Base-by-base conservation (phyloP, 2,888 invertebrate species). In the Ganaspis brasiliensis region DNA sequence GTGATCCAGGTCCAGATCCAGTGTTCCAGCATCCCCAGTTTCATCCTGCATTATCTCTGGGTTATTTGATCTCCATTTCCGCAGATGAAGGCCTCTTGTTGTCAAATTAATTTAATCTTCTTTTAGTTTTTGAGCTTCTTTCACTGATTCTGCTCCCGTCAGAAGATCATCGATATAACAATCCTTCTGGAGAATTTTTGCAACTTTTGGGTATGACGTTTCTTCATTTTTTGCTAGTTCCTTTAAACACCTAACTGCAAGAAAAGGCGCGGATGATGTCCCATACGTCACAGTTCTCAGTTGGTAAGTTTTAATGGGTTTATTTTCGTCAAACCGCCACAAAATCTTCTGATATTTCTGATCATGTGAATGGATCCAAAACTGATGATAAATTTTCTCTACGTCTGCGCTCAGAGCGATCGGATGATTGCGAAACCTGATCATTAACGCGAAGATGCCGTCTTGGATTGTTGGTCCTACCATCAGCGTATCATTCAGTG, bases 341-440 rank as follows among this genome's bases (percentile, higher is more conserved):
- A 88, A 12, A n/a, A 88, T 87, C 16, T 84, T 56, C 8, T 86
- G 86, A 21, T 76, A 79, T 19, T 81, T 74, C 2, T 78, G 67
- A 75, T 86, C 81, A 6, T 76, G 67, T 1, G 67, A 59, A 10
- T 67, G 10, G 1, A 79, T 35, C 14, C 14, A 21, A 6, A 31
- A 31, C 6, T 31, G 31, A 6, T 6, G 31, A 6, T 31, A 31
- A 2, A 31, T 31, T 31, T 88, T 86, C 2, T 63, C 79, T 26
- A 75, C 67, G 31, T 75, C 71, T 26, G 75, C 57, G 40, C 16
- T 12, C 52, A 73, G 12, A 59, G 31, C 1, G 12, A 24, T 14
- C 37, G 73, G n/a, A 19, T 71, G 75, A 24, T 56, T 24, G 0
- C 74, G 74, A 61, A 74, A 74, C 4, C 63, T 59, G 10, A 40